phyloP scores from a whole-genome alignment of 2,113 vertebrate species.

The Geothlypis trichas region DNA sequence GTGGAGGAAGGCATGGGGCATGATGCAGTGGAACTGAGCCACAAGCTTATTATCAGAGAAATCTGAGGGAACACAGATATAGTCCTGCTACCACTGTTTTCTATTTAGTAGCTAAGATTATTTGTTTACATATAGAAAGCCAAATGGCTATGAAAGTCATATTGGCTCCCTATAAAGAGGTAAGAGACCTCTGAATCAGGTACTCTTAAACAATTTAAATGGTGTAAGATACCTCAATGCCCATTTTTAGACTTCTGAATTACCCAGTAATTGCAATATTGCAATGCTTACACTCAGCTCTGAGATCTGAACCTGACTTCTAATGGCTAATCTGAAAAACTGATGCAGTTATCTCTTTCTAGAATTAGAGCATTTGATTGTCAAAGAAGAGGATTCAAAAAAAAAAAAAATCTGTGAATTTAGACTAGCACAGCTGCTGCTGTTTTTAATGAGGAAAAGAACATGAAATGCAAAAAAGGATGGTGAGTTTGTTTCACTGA shows the following conservation, averaged over 20 bases:
- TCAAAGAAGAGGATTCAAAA: background rate
- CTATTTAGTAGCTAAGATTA: background rate
- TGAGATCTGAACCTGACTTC: background rate
- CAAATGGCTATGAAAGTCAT: background rate
- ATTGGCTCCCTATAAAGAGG: background rate
- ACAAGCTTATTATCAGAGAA: background rate
- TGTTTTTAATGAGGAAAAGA: slow-evolving; percentile 6
- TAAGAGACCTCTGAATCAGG: background rate
- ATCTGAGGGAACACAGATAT: background rate
- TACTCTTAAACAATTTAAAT: background rate
- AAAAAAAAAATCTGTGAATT: background rate
- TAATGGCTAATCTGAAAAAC: background rate
- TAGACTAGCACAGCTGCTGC: background rate
- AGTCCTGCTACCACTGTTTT: background rate
- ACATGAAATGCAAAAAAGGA: background rate
- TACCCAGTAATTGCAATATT: background rate
- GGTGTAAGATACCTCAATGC: background rate
- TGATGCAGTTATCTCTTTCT: background rate
- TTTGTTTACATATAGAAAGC: background rate
- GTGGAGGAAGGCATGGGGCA: too few species aligned
- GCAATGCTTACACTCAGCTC: background rate
- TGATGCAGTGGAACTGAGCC: background rate
- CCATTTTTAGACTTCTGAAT: background rate
- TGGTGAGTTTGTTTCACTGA: background rate
- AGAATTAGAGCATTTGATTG: background rate